These are phyloP conservation scores for Dugesia japonica DNA, from an alignment of 2,888 invertebrate genomes.

Conservation along the genomic window DNA sequence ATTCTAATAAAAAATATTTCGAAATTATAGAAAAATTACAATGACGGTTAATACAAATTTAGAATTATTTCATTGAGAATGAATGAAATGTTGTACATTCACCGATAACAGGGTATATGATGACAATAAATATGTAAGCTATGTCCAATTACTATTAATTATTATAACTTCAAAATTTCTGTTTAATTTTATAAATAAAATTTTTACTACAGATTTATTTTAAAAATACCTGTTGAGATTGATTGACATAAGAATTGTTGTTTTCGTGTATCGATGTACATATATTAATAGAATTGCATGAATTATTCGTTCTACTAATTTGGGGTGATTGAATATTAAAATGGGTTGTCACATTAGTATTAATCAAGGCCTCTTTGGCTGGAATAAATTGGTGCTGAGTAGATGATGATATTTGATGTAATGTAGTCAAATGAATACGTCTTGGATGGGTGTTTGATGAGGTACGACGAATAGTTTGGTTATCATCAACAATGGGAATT, in stretches of 20 bases:
- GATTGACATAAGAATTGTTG: not conserved
- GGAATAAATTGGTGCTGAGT: not conserved
- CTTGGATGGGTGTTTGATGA: not conserved
- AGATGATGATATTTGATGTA: not conserved
- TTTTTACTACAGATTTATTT: too few relatives aligned
- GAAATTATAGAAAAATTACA: too few relatives aligned
- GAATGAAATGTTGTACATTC: too few relatives aligned
- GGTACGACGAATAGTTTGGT: not conserved
- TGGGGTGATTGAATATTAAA: not conserved
- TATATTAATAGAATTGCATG: not conserved
- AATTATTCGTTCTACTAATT: not conserved
- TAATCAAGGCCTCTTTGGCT: constrained; percentile 14
- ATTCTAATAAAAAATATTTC: too few relatives aligned
- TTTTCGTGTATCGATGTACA: not conserved
- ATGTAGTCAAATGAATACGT: constrained; percentile 1
- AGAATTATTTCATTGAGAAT: too few relatives aligned
- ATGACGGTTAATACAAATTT: too few relatives aligned
- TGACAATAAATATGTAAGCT: too few relatives aligned
- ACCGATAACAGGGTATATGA: too few relatives aligned
- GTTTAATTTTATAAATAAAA: too few relatives aligned
- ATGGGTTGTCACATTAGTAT: not conserved
- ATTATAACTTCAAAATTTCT: too few relatives aligned
- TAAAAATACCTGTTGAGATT: not conserved
- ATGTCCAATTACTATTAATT: too few relatives aligned
- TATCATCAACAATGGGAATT: not conserved